These are phyloP conservation scores for Andinoacara biseriatus DNA, from an alignment of 2,113 vertebrate genomes.

Conservation along the genomic window DNA sequence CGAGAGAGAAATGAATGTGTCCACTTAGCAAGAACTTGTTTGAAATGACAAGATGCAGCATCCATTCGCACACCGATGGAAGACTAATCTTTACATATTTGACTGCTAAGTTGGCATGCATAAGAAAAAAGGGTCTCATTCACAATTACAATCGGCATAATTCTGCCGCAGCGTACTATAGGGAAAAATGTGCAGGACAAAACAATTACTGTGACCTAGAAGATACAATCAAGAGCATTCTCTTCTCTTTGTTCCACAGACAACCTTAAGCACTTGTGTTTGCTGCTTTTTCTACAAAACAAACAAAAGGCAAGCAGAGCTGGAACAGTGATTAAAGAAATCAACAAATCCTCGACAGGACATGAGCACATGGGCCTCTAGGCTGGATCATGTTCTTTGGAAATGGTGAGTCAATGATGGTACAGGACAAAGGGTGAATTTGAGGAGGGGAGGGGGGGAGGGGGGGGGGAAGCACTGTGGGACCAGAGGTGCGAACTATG, in stretches of 20 bases:
- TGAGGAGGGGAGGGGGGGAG: neutral
- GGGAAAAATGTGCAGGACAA: conserved; percentile 54
- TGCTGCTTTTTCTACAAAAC: conserved; percentile 73
- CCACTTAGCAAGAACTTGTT: conserved; percentile 15
- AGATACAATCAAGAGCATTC: conserved; percentile 73
- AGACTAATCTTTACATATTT: neutral
- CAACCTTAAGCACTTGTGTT: conserved; percentile 65
- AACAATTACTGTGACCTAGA: conserved; percentile 67
- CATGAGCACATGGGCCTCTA: conserved; percentile 77
- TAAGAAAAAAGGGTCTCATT: conserved; percentile 6
- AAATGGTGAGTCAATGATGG: conserved; percentile 78
- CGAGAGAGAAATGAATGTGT: conserved; percentile 14
- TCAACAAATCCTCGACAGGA: conserved; percentile 81
- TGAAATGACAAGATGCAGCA: conserved; percentile 33
- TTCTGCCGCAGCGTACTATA: conserved; percentile 37
- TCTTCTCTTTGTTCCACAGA: conserved; percentile 64
- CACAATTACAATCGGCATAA: conserved; percentile 50
- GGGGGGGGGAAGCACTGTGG: conserved; percentile 28
- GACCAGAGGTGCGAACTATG: conserved; percentile 78
- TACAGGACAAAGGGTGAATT: conserved; percentile 58
- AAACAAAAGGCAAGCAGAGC: conserved; percentile 76
- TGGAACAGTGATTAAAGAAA: conserved; percentile 79
- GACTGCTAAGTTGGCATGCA: neutral
- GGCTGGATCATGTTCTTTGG: conserved; percentile 77
- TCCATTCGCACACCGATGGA: neutral